These are phyloP conservation scores for Microcebus tavaratra DNA, from an alignment of 2,113 vertebrate species.

Conservation along the genomic window DNA sequence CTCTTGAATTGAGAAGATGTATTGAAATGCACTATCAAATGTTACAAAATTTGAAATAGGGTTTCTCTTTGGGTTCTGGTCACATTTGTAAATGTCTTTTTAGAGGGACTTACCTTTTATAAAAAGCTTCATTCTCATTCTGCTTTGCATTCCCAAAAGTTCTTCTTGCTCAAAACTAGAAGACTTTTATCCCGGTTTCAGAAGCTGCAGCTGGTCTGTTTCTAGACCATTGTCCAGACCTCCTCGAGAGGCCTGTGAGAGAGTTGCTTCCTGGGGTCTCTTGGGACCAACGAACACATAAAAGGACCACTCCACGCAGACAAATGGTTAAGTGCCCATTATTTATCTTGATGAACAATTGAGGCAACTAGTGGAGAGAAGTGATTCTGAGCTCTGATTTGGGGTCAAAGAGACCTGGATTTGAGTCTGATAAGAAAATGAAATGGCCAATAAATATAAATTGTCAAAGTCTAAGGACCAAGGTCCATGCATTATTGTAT, in stretches of 20 bases:
- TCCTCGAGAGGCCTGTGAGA: not conserved
- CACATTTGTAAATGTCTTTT: constrained; percentile 35
- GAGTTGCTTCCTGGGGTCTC: not conserved
- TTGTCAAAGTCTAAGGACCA: not conserved
- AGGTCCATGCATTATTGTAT: not conserved
- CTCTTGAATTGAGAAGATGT: not conserved
- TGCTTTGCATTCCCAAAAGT: not conserved
- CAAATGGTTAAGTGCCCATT: not conserved
- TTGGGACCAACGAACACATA: not conserved
- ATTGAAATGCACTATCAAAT: not conserved
- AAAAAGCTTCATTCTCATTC: not conserved
- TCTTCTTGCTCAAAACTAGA: not conserved
- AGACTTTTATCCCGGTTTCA: not conserved
- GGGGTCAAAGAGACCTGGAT: not conserved
- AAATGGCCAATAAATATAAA: not conserved
- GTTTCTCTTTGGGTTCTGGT: constrained; percentile 48
- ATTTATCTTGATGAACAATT: not conserved
- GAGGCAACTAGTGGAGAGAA: not conserved
- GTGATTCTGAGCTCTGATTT: not conserved
- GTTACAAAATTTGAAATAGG: not conserved
- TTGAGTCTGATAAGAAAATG: not conserved
- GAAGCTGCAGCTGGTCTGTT: not conserved
- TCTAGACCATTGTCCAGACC: not conserved
- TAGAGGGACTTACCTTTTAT: not conserved
- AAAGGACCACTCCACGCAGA: not conserved